These are phyloP conservation scores for Rhinatrema bivittatum DNA, from an alignment of 2,797 vertebrate genomes.

Conservation along the genomic window DNA sequence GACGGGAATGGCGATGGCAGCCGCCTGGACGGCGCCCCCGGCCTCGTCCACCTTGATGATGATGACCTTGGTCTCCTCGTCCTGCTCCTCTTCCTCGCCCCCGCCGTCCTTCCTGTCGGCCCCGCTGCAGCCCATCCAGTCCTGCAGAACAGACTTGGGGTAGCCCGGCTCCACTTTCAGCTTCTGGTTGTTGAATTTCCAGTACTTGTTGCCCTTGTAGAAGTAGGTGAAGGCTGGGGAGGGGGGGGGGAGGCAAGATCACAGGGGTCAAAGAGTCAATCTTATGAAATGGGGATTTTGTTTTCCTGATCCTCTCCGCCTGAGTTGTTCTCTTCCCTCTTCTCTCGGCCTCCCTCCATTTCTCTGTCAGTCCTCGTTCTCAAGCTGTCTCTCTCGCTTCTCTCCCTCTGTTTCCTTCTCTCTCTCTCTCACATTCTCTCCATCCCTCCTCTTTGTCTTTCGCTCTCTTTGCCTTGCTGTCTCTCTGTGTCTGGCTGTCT, in stretches of 20 bases:
- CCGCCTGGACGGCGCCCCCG: conserved; percentile 39
- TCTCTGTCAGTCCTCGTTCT: background rate
- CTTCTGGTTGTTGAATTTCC: conserved; percentile 90
- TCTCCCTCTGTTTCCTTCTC: no score
- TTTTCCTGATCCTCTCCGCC: no score
- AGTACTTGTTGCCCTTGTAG: conserved; percentile 87
- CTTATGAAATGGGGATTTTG: background rate
- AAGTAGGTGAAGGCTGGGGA: conserved; percentile 80
- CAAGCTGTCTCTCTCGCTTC: background rate
- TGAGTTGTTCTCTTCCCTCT: background rate
- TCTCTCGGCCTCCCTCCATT: background rate
- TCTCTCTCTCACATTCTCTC: background rate
- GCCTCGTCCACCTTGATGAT: conserved; percentile 75
- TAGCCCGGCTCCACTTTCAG: conserved; percentile 82
- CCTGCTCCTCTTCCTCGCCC: no score
- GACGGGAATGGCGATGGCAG: conserved; percentile 68
- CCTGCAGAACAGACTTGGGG: conserved; percentile 76
- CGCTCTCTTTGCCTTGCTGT: conserved; percentile 66
- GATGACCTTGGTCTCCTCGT: conserved; percentile 64
- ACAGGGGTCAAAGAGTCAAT: background rate
- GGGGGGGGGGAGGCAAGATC: background rate
- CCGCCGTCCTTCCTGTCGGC: conserved; percentile 49
- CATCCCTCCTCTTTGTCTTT: background rate
- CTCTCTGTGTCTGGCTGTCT: conserved; percentile 70
- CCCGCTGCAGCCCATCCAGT: conserved; percentile 81